Base-by-base conservation (phyloP, 2,888 invertebrate genomes). In the Thecocarcelia acutangulata region DNA sequence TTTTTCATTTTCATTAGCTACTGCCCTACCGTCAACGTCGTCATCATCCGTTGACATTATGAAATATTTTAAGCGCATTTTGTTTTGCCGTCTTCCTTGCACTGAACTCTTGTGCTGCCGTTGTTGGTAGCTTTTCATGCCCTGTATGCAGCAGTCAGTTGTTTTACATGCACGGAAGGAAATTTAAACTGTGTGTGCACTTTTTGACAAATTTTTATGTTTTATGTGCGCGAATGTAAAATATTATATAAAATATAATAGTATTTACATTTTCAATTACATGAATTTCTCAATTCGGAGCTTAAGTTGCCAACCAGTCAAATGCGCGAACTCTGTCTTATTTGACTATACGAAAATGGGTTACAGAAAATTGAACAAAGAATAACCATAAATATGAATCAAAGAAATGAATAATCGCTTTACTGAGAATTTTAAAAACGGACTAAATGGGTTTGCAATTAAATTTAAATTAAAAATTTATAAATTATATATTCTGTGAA, bases 191-290 rank as follows among this genome's bases (percentile, higher is more conserved):
- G 66, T 80, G 64, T 74, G 68, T 78, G 50, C 73, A 82, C 40
- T 54, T 70, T 81, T 74, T 82, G 82, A 82, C 82, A 82, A 78
- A 78, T 82, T 82, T 74, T 74, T 78, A 74, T 70, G 69, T 82
- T 74, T 74, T 78, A 74, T 70, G 69, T 78, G 69, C 59, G 61
- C 37, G 44, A 79, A 50, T 59, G 24, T 52, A 75, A 19, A 63
- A 63, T 24, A 24, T 24, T 15, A 56, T 52, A 52, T 44, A 64
- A 72, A 72, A 78, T 76, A 72, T 9, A 80, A 76, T 74, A 69
- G 50, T 69, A 59, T 70, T 80, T 74, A 77, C 77, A 77, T 68
- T 50, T 74, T 70, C 69, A 82, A 77, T 77, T 82, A 74, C 52
- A 82, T 82, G 69, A 17, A 46, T 42, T 75, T 76, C 68, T 80